These are phyloP conservation scores for Rhinichthys klamathensis DNA, from an alignment of 2,113 vertebrate species.

Conservation along the genomic window DNA sequence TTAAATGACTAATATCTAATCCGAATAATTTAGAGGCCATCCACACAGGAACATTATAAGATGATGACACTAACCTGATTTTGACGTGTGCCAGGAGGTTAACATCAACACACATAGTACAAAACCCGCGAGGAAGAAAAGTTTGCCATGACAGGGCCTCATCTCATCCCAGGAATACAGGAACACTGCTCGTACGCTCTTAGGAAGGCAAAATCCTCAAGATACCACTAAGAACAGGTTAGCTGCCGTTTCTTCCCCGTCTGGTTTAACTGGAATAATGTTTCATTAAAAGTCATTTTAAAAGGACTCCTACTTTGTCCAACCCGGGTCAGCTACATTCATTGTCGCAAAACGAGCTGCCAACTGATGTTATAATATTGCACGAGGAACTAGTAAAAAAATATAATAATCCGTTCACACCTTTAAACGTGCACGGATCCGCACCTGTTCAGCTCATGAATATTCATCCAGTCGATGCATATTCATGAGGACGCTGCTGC, in stretches of 20 bases:
- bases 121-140: constrained; percentile 13
- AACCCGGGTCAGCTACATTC: too few species aligned
- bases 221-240: not conserved
- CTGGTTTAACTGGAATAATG: not conserved
- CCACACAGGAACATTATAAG: not conserved
- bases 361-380: fast-evolving
- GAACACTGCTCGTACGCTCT: not conserved
- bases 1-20: not conserved
- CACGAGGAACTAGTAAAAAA: not conserved
- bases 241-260: not conserved
- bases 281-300: not conserved
- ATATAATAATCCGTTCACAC: not conserved
- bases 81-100: not conserved
- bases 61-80: constrained; percentile 12
- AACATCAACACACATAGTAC: constrained; percentile 21
- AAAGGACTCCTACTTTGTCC: not conserved
- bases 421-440: not conserved
- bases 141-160: constrained; percentile 37
- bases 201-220: not conserved
- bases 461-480: not conserved
- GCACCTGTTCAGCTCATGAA: constrained; percentile 26
- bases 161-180: constrained; percentile 48
- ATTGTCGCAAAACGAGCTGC: not conserved
- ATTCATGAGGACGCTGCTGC: not conserved
- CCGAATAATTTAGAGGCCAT: not conserved